Evolutionary conservation across 2,113 vertebrate genomes (phyloP).

Genomic region (Gavia stellata): DNA sequence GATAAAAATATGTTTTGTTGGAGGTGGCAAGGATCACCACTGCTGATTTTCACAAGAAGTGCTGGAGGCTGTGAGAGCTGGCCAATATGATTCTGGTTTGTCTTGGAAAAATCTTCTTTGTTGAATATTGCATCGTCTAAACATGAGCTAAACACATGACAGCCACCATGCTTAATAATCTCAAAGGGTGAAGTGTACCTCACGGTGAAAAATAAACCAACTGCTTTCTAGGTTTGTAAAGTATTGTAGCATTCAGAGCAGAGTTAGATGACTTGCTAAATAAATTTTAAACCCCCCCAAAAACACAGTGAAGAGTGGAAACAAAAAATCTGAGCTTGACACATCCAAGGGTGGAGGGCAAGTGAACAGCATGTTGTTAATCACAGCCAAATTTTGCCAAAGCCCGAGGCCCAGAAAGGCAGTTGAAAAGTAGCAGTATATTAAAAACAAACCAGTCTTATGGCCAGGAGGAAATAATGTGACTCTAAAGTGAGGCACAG

Average conservation of each 20-base stretch:
- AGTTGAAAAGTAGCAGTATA: neutral
- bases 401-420: neutral
- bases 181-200: neutral
- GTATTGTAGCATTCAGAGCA: neutral
- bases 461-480: neutral
- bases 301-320: neutral
- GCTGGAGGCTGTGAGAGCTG: neutral
- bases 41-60: neutral
- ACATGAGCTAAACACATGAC: neutral
- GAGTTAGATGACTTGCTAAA: neutral
- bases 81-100: neutral
- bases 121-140: neutral
- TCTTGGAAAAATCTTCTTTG: neutral
- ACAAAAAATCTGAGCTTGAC: neutral
- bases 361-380: neutral
- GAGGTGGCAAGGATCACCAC: fast-evolving
- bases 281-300: neutral
- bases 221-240: neutral
- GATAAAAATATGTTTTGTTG: neutral
- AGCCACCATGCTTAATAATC: neutral
- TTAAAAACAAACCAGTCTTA: constrained; percentile 4
- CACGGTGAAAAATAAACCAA: neutral
- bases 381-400: neutral
- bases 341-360: neutral
- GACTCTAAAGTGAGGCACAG: neutral